phyloP scores from a whole-genome alignment of 1,140 invertebrate species.

The Cotesia vestalis region DNA sequence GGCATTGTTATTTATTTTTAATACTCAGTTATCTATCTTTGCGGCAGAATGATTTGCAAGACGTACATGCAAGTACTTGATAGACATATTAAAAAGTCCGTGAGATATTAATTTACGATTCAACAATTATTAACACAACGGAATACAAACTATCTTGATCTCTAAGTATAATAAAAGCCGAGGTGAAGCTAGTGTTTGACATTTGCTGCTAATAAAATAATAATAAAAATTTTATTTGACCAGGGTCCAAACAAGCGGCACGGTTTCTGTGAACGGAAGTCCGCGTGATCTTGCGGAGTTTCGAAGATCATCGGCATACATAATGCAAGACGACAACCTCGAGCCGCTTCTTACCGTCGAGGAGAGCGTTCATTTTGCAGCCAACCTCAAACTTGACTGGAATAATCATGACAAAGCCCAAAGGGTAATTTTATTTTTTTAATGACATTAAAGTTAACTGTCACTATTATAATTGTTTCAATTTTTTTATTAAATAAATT shows the following conservation, averaged over 20 bases:
- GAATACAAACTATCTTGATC: not conserved
- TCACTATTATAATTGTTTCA: too few relatives aligned
- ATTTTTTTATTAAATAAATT: too few relatives aligned
- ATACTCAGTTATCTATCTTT: too few relatives aligned
- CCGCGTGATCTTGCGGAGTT: slow-evolving; percentile 79
- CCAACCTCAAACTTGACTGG: slow-evolving; percentile 85
- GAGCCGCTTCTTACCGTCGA: slow-evolving; percentile 84
- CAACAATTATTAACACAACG: not conserved
- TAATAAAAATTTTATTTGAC: slow-evolving; percentile 32
- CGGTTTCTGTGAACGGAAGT: slow-evolving; percentile 74
- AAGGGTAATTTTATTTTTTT: slow-evolving; percentile 68
- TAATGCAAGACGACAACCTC: slow-evolving; percentile 89
- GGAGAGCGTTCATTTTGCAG: slow-evolving; percentile 87
- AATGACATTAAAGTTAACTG: too few relatives aligned
- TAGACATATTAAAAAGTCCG: not conserved
- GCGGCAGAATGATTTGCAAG: too few relatives aligned
- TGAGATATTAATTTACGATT: not conserved
- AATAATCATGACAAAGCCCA: slow-evolving; percentile 70
- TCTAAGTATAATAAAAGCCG: too few relatives aligned
- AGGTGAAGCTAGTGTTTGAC: too few relatives aligned
- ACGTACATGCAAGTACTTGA: not conserved
- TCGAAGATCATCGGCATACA: slow-evolving; percentile 86
- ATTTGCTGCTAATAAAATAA: not conserved
- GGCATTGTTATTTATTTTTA: slow-evolving; percentile 3
- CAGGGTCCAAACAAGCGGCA: slow-evolving; percentile 67